Evolutionary conservation across 2,797 vertebrate species (phyloP), one percentile per base, ranked within the genome.

Genomic region (Malurus leucopterus): DNA sequence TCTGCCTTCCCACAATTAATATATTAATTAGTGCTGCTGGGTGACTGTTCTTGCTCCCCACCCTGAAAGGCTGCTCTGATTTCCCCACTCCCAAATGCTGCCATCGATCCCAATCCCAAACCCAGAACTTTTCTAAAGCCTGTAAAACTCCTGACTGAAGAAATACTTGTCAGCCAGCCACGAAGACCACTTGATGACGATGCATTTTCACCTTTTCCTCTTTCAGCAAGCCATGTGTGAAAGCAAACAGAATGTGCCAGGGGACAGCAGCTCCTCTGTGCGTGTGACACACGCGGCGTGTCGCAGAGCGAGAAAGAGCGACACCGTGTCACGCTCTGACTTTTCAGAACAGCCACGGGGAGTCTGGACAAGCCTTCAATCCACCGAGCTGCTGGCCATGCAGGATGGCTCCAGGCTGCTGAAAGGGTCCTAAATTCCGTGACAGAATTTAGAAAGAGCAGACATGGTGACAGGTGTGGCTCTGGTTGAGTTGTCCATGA

Each of bases 171-270:
- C 46, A 70, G 9, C 49, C 55, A 71, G 22, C 49, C 30, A 50
- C 0, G 1, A 58, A 76, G 84, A 81, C 12, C 38, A 53, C 58
- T 14, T 40, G 70, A 67, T 8, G 61, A 71, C 17, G 84, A 36
- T 53, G 43, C 44, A 72, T 87, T 61, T 91, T 87, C 67, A 84
- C 78, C 84, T 82, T 2, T 38, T 40, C 47, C 49, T 70, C 63
- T 22, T 32, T 10, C 90, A 88, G 70, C 67, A 68, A 81, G 81
- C 15, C 85, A 74, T 2, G 46, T 75, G 67, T 75, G 55, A 92
- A 89, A 81, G 70, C n/a, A 86, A 92, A 78, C 59, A 88, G 83
- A 84, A 89, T 0, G n/a, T 58, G 85, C 49, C 24, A 88, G 69
- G 63, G 65, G 80, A 62, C 61, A 22, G 86, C 89, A 84, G 92